Percentiles rank a stretch among this genome's conserved stretches.
Conservation (phyloP, 2,797 vertebrate species). For the Sebastes aleutianus region DNA sequence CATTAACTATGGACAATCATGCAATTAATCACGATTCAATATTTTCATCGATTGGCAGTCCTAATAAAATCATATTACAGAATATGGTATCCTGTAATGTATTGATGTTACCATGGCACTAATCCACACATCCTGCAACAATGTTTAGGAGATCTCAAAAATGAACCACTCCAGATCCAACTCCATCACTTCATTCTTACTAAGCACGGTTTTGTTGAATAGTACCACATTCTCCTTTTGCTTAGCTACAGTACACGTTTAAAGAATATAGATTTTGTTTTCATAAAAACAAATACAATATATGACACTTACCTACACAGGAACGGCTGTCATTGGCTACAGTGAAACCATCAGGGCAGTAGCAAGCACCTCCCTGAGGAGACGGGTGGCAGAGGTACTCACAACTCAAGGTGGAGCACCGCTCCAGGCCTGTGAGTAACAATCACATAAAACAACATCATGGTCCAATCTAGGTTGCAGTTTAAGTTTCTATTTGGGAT, state of each 20-base stretch:
- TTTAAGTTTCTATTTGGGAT: not conserved
- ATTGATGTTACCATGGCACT: not conserved
- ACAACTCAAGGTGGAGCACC: conserved; percentile 79
- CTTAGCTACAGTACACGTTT: not conserved
- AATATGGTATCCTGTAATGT: not conserved
- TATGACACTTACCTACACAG: conserved; percentile 74
- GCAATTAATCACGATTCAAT: too few relatives aligned
- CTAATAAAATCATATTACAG: not conserved
- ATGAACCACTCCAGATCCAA: not conserved
- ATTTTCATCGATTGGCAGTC: too few relatives aligned
- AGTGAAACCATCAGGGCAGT: conserved; percentile 78
- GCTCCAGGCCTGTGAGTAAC: conserved; percentile 66
- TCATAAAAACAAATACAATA: not conserved
- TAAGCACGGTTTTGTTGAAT: not conserved
- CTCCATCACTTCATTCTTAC: not conserved
- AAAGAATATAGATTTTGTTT: not conserved
- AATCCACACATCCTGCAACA: not conserved
- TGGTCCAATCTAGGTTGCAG: not conserved
- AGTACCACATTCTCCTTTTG: not conserved
- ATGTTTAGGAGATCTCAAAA: not conserved
- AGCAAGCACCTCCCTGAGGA: conserved; percentile 79
- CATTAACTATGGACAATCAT: too few relatives aligned
- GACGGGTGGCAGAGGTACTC: conserved; percentile 77
- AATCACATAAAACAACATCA: not conserved
- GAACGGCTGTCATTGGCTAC: conserved; percentile 82